Conservation (phyloP, 1,140 invertebrate species). For the Scaptomyza pallida region DNA sequence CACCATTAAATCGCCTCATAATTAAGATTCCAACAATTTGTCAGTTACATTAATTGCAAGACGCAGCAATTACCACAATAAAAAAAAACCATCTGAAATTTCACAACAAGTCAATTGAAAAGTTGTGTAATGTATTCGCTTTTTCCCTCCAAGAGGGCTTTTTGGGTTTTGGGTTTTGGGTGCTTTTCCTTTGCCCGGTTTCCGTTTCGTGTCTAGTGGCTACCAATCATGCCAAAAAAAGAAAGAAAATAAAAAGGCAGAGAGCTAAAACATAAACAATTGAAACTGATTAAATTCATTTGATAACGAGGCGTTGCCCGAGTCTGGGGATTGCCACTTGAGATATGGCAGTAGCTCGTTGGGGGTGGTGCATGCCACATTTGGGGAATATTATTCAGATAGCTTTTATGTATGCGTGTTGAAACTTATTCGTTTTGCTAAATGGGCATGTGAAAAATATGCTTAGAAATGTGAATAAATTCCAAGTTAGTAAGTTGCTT, state of each 20-base stretch:
- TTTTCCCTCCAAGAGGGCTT: neutral
- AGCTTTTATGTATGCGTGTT: conserved; percentile 28
- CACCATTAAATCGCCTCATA: conserved; percentile 52
- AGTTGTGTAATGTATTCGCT: conserved; percentile 50
- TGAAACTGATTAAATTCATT: conserved; percentile 81
- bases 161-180: neutral
- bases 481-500: neutral
- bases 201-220: conserved; percentile 66
- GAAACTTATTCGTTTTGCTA: conserved; percentile 39
- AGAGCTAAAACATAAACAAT: conserved; percentile 71
- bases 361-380: conserved; percentile 45
- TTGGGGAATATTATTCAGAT: neutral
- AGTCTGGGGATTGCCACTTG: conserved; percentile 56
- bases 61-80: conserved; percentile 7
- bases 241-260: conserved; percentile 45
- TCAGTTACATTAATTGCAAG: conserved; percentile 32
- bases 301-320: conserved; percentile 62
- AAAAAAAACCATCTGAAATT: conserved; percentile 31
- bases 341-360: conserved; percentile 55
- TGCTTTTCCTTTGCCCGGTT: conserved; percentile 10
- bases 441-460: conserved; percentile 71
- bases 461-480: conserved; percentile 45
- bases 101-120: conserved; percentile 62
- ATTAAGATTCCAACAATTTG: conserved; percentile 61
- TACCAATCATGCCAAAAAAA: conserved; percentile 77